These are phyloP conservation scores for Molanna angustata DNA, from an alignment of 2,888 invertebrate genomes.

Conservation along the genomic window DNA sequence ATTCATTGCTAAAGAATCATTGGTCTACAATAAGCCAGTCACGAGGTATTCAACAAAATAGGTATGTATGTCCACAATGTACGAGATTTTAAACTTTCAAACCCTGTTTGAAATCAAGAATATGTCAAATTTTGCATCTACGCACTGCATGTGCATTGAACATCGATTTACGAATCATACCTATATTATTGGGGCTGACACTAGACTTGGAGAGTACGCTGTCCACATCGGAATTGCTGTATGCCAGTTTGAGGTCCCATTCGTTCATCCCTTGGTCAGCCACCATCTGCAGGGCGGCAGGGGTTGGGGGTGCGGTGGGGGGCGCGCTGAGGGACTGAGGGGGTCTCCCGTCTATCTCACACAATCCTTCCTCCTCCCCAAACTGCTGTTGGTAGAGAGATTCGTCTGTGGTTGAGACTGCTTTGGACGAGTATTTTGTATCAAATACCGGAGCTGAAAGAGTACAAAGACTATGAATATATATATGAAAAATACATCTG, in stretches of 20 bases:
- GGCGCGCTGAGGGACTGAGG: constrained; percentile 8
- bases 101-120: not conserved
- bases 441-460: constrained; percentile 23
- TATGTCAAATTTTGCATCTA: not conserved
- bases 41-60: too few relatives aligned
- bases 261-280: constrained; percentile 27
- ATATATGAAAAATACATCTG: too few relatives aligned
- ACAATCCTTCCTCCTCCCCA: constrained; percentile 1
- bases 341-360: constrained; percentile 2
- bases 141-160: too few relatives aligned
- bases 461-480: too few relatives aligned
- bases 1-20: too few relatives aligned
- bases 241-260: constrained; percentile 32
- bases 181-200: constrained; percentile 25
- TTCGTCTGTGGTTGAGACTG: constrained; percentile 21
- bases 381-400: constrained; percentile 20
- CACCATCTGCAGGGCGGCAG: constrained; percentile 13
- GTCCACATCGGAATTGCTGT: constrained; percentile 21
- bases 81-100: not conserved
- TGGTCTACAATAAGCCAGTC: too few relatives aligned
- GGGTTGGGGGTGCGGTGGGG: constrained; percentile 9
- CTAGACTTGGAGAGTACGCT: constrained; percentile 27
- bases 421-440: constrained; percentile 24
- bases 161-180: too few relatives aligned
- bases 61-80: too few relatives aligned